A percentile compares a stretch with the other conserved stretches of the same genome.
Conservation (phyloP, 2,888 invertebrate genomes). For the Harmothoe impar region DNA sequence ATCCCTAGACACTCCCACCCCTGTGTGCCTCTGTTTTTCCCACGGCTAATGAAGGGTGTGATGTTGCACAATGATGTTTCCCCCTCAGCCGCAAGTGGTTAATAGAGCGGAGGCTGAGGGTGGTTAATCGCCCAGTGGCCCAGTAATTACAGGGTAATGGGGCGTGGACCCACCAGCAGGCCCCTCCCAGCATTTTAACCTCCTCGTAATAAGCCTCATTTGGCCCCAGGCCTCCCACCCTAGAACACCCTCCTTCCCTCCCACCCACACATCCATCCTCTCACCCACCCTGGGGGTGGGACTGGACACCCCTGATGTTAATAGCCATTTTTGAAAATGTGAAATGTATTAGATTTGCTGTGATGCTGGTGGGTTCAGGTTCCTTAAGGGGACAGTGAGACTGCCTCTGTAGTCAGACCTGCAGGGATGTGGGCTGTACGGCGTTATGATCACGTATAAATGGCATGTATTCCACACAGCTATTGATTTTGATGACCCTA, state of each 20-base stretch:
- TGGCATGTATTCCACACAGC: too few relatives aligned
- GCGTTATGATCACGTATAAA: too few relatives aligned
- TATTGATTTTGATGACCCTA: too few relatives aligned
- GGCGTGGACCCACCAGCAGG: constrained; percentile 25
- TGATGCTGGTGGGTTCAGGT: neutral
- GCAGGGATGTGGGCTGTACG: too few relatives aligned
- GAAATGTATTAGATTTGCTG: neutral
- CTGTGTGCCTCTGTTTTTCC: neutral
- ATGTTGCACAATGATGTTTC: constrained; percentile 55
- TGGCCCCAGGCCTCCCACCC: constrained; percentile 9
- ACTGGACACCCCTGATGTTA: neutral
- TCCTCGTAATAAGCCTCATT: constrained; percentile 22
- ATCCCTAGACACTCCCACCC: neutral
- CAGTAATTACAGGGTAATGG: constrained; percentile 56
- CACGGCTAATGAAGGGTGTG: neutral
- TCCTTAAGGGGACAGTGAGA: too few relatives aligned
- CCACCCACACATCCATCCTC: neutral
- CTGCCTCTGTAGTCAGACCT: too few relatives aligned
- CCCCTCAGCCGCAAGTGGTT: constrained; percentile 1
- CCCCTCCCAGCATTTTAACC: constrained; percentile 53
- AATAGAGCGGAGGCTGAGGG: neutral
- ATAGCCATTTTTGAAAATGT: constrained; percentile 19
- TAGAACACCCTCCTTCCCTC: neutral
- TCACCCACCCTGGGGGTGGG: neutral
- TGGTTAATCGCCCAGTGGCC: constrained; percentile 4